Evolutionary conservation across 2,888 invertebrate species (phyloP).

Genomic region (Stenodera caucasica): DNA sequence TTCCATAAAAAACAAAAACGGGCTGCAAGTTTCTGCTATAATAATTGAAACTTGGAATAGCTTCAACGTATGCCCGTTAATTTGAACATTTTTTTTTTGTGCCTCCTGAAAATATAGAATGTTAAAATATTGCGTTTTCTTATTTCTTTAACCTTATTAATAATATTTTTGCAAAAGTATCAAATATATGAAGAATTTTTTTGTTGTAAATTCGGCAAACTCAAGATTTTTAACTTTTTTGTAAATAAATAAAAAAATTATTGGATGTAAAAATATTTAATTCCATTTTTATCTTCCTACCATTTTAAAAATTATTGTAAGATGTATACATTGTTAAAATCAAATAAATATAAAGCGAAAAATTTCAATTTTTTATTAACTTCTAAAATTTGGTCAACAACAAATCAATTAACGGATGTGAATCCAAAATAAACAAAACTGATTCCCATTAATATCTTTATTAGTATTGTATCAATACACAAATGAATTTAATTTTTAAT

Average conservation of each 20-base stretch:
- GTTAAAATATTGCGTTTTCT: slow-evolving; percentile 43
- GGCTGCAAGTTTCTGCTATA: slow-evolving; percentile 24
- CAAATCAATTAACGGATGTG: no score
- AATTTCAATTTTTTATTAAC: not conserved
- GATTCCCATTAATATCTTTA: slow-evolving; percentile 4
- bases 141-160: slow-evolving; percentile 36
- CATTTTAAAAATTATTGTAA: slow-evolving; percentile 39
- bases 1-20: slow-evolving; percentile 20
- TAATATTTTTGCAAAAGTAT: slow-evolving; percentile 18
- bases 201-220: slow-evolving; percentile 32
- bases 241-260: slow-evolving; percentile 27
- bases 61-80: slow-evolving; percentile 33
- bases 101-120: slow-evolving; percentile 48
- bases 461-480: not conserved
- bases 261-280: slow-evolving; percentile 33
- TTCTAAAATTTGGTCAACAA: no score
- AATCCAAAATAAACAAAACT: not conserved
- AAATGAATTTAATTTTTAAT: not conserved
- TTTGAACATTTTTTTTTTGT: slow-evolving; percentile 44
- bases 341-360: slow-evolving; percentile 32
- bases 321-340: slow-evolving; percentile 41
- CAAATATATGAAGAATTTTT: not conserved
- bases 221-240: slow-evolving; percentile 32
- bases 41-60: slow-evolving; percentile 27
- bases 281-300: slow-evolving; percentile 39